A percentile compares a stretch with the other conserved stretches of the same genome.
Conservation (phyloP, 53 echinoderm and acorn worm genomes). For the Holothuria scabra region DNA sequence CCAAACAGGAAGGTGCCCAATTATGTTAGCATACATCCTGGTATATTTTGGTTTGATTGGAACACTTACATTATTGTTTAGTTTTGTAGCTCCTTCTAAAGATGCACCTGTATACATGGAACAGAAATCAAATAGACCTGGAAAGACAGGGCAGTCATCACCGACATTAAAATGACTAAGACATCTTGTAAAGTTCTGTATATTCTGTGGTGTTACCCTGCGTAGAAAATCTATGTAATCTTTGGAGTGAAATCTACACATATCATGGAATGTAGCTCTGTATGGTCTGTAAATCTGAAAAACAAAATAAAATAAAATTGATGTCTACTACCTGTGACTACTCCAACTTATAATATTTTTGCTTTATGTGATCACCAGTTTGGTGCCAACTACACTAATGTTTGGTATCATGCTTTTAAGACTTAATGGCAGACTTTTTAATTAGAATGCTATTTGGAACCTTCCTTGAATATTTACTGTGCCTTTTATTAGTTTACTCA, state of each 20-base stretch:
- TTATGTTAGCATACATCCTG: too few relatives aligned
- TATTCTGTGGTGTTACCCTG: conserved; percentile 97
- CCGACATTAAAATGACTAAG: conserved; percentile 97
- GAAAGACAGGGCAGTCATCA: conserved; percentile 98
- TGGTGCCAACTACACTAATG: too few relatives aligned
- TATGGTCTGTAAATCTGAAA: conserved; percentile 92
- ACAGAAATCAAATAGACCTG: conserved; percentile 98
- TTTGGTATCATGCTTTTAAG: too few relatives aligned
- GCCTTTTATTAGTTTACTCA: too few relatives aligned
- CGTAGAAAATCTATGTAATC: conserved; percentile 98
- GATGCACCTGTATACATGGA: conserved; percentile 98
- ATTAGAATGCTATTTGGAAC: too few relatives aligned
- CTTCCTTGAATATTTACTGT: too few relatives aligned
- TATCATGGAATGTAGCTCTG: conserved; percentile 93
- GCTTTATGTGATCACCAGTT: neutral
- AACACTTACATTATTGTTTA: conserved; percentile 93
- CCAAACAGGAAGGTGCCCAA: too few relatives aligned
- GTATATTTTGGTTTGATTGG: neutral
- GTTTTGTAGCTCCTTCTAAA: conserved; percentile 90
- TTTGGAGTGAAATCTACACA: conserved; percentile 98
- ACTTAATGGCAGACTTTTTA: too few relatives aligned
- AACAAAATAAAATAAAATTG: neutral
- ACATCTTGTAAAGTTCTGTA: conserved; percentile 96
- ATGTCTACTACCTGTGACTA: neutral
- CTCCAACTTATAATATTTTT: neutral